These are phyloP conservation scores for Drosophila neonasuta DNA, from an alignment of 2,888 invertebrate species.

Conservation along the genomic window DNA sequence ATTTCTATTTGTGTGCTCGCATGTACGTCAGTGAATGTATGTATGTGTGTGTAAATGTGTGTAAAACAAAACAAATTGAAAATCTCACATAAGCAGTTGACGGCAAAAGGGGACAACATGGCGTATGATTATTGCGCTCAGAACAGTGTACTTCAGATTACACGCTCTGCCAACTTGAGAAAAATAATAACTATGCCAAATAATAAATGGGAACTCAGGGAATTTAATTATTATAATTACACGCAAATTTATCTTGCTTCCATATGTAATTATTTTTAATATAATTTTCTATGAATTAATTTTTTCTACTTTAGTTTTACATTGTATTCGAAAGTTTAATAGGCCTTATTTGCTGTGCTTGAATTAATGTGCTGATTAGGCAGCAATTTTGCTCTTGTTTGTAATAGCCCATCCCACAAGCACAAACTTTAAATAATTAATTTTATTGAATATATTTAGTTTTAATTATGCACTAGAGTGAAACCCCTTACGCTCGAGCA, in stretches of 20 bases:
- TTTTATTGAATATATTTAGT: background rate
- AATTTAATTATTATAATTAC: background rate
- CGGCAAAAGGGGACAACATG: slow-evolving; percentile 58
- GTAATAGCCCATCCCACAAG: background rate
- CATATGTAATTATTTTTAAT: too few relatives aligned
- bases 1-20: slow-evolving; percentile 29
- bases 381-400: background rate
- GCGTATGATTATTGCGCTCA: slow-evolving; percentile 73
- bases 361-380: background rate
- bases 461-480: slow-evolving; percentile 18
- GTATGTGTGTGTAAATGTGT: slow-evolving; percentile 2
- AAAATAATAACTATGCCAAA: background rate
- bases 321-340: background rate
- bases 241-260: too few relatives aligned
- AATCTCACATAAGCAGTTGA: slow-evolving; percentile 69
- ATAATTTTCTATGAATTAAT: too few relatives aligned
- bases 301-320: too few relatives aligned
- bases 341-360: background rate
- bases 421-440: background rate
- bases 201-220: background rate
- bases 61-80: slow-evolving; percentile 76
- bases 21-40: background rate
- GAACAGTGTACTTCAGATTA: slow-evolving; percentile 26
- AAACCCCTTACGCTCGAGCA: slow-evolving; percentile 29
- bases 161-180: slow-evolving; percentile 14